Evolutionary conservation across 2,797 vertebrate species (phyloP).

Genomic region (Onychomys leucogaster): DNA sequence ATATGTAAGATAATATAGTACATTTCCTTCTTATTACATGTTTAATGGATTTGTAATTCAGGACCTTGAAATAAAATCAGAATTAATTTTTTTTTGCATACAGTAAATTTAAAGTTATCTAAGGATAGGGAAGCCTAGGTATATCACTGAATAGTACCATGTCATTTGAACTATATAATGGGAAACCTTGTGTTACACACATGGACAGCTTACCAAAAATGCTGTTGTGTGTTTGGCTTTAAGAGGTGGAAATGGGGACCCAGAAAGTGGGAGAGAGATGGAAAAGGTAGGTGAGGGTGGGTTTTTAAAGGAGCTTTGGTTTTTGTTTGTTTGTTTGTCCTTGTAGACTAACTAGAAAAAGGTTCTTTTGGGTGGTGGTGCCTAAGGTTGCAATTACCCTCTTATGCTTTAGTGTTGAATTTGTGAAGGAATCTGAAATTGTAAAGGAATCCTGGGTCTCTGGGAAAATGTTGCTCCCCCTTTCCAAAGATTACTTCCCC

Average conservation of each 20-base stretch:
- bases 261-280: constrained; percentile 67
- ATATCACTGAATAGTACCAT: constrained; percentile 60
- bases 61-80: constrained; percentile 72
- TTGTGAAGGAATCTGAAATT: constrained; percentile 43
- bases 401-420: constrained; percentile 24
- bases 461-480: constrained; percentile 8
- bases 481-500: not conserved
- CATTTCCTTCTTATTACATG: constrained; percentile 60
- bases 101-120: constrained; percentile 67
- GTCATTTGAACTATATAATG: constrained; percentile 69
- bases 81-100: constrained; percentile 58
- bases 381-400: not conserved
- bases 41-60: constrained; percentile 68
- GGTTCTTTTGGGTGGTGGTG: constrained; percentile 6
- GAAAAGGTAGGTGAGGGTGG: constrained; percentile 72
- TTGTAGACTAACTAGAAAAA: constrained; percentile 11
- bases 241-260: constrained; percentile 70
- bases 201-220: constrained; percentile 59
- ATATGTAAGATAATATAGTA: constrained; percentile 33
- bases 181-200: constrained; percentile 69
- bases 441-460: not conserved
- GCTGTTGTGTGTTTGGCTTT: constrained; percentile 69
- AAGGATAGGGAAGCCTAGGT: constrained; percentile 62
- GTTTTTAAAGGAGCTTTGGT: constrained; percentile 43
- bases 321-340: not conserved